Percentiles rank a stretch among this genome's conserved stretches.
These are phyloP conservation scores for Fragariocoptes setiger DNA, from an alignment of 1,140 invertebrate species.

Conservation along the genomic window DNA sequence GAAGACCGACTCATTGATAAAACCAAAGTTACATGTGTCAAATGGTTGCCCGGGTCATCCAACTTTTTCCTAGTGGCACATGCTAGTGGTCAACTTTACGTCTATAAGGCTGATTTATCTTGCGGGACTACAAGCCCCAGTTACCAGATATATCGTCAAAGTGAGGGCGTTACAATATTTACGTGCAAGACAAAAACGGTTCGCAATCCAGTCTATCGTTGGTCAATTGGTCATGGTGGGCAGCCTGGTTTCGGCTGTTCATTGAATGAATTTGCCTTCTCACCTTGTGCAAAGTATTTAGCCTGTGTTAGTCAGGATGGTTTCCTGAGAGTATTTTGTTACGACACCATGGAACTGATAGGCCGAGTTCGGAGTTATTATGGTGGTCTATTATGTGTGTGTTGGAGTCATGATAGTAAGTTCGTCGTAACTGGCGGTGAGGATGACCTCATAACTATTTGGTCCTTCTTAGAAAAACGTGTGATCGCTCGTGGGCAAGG, in stretches of 20 bases:
- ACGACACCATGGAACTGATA: conserved; percentile 77
- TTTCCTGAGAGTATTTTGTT: conserved; percentile 78
- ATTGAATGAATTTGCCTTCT: conserved; percentile 91
- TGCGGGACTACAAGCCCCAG: conserved; percentile 43
- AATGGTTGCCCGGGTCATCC: conserved; percentile 73
- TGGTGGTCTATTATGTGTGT: conserved; percentile 67
- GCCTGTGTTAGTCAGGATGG: conserved; percentile 85
- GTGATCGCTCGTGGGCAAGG: conserved; percentile 81
- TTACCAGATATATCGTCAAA: conserved; percentile 80
- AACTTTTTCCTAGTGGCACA: conserved; percentile 79
- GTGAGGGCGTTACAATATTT: conserved; percentile 67
- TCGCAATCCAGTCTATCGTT: conserved; percentile 65
- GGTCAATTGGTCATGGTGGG: conserved; percentile 29
- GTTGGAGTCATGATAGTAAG: conserved; percentile 85
- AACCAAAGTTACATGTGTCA: conserved; percentile 86
- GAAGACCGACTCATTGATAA: conserved; percentile 96
- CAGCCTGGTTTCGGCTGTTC: conserved; percentile 22
- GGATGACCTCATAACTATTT: conserved; percentile 94
- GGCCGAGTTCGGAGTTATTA: conserved; percentile 76
- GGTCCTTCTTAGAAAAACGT: conserved; percentile 61
- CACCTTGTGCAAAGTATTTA: conserved; percentile 61
- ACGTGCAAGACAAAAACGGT: conserved; percentile 87
- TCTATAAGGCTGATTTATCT: conserved; percentile 78
- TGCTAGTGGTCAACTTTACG: conserved; percentile 78
- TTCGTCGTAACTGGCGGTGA: conserved; percentile 89